Evolutionary conservation across 2,113 vertebrate genomes (phyloP), one percentile per base, ranked within the genome.

Genomic region (Hemicordylus capensis): DNA sequence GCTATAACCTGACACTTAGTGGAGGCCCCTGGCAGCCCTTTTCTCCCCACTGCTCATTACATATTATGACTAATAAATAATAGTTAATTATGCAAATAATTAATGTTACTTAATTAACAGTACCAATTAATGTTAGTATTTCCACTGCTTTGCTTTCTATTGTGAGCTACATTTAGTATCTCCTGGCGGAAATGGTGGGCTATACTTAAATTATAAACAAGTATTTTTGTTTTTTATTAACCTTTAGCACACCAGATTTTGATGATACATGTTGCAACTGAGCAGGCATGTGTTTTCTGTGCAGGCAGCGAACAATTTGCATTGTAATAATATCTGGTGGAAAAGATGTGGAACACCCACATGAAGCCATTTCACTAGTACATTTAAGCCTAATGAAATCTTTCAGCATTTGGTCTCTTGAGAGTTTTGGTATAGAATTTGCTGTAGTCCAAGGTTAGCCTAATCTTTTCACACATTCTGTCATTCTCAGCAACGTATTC

Each of bases 361-460:
- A 87, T 92, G 93, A 93, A 93, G 76, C 76, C 78, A 83, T 87
- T 93, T 94, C 84, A 94, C 89, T 90, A 90, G 82, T n/a, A 44
- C 74, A 84, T 83, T 94, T 91, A 89, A 69, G 14, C 81, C 88
- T 92, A 94, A 95, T 89, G 76, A 92, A 92, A 95, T 93, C 90
- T 93, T 93, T 90, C 84, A 90, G 80, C 34, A 0, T 86, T 82
- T 87, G 69, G 74, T 90, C 88, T 87, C 44, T 63, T 80, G 90
- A 89, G 44, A 0, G 54, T 89, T 89, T 87, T 77, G 69, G 85
- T 87, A 86, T 77, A 91, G 87, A 90, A 88, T 94, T 85, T 88
- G 79, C 87, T 84, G 80, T 14, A 64, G 77, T 79, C 87, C 88
- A 87, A 87, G 80, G 76, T 89, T 93, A 85, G 82, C 91, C 83